Base-by-base conservation (phyloP, 2,888 invertebrate species). In the Hypolimnas misippus region DNA sequence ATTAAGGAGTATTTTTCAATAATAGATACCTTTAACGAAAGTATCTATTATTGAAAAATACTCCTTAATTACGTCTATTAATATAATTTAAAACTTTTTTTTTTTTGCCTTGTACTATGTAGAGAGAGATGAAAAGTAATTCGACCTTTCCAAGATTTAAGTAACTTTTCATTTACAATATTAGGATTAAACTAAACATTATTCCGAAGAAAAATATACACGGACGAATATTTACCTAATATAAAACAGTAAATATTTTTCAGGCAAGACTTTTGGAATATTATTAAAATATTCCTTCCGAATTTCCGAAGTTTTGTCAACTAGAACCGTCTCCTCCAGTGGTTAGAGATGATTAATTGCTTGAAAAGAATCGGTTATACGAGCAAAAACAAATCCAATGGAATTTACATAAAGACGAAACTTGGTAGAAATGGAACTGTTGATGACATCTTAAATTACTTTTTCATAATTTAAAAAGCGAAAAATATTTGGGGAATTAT, bases 271-370 rank as follows among this genome's bases (percentile, higher is more conserved):
- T 19, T 25, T 49, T 14, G 8, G 14, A 14, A 49, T 25, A 51
- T 21, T 29, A 51, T 31, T 56, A 42, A 33, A 50, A 44, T 25
- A 35, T 53, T 54, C 31, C 17, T 29, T 49, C 14, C 19, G 33
- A 62, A 33, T 61, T 50, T 38, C 25, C 35, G 8, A 55, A 49
- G 38, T 46, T 58, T 55, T 31, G 35, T 19, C 29, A 58, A 58
- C 44, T 40, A 25, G n/a, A 46, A 46, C 52, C 53, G 58, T 65
- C 62, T n/a, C 38, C 14, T 40, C 31, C 46, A 40, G 46, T 16
- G 31, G 29, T 14, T 49, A 51, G 51, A 55, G 35, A 62, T 62
- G 62, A 65, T 65, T 59, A 49, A 65, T 65, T 44, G 35, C 35
- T 35, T 7, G 17, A 6, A 16, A 54, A 40, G 44, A 44, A 56